phyloP scores from a whole-genome alignment of 35 echinoderm and acorn worm species.

The Lytechinus pictus region DNA sequence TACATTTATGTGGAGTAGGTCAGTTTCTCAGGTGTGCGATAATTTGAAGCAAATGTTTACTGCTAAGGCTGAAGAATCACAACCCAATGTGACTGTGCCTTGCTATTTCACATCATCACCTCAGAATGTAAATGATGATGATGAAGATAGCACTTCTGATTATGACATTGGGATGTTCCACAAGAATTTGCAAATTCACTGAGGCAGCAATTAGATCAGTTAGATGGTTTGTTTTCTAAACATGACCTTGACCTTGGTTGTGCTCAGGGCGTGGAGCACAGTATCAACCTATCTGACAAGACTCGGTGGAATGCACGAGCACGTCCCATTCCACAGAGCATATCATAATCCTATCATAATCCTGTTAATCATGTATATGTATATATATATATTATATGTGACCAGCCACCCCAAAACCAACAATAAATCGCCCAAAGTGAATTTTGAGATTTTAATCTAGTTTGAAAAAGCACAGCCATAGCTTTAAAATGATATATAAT shows the following conservation, averaged over 20 bases:
- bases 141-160: not conserved
- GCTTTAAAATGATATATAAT: too few relatives aligned
- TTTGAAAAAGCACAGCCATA: too few relatives aligned
- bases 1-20: not conserved
- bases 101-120: slow-evolving; percentile 7
- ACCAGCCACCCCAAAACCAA: too few relatives aligned
- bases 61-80: too few relatives aligned
- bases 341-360: too few relatives aligned
- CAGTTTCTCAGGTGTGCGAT: not conserved
- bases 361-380: too few relatives aligned
- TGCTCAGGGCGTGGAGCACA: slow-evolving; percentile 28
- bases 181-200: not conserved
- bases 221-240: slow-evolving; percentile 4
- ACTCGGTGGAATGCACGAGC: slow-evolving; percentile 15
- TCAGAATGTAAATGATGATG: not conserved
- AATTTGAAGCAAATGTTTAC: too few relatives aligned
- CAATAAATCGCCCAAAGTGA: too few relatives aligned
- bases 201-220: not conserved
- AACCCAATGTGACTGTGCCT: too few relatives aligned
- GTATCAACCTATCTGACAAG: slow-evolving; percentile 2
- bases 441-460: too few relatives aligned
- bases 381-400: too few relatives aligned
- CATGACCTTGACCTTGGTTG: not conserved
- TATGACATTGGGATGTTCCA: not conserved
- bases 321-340: slow-evolving; percentile 32